Evolutionary conservation across 2,113 vertebrate genomes (phyloP).

Genomic region (Gallinago jamesoni): DNA sequence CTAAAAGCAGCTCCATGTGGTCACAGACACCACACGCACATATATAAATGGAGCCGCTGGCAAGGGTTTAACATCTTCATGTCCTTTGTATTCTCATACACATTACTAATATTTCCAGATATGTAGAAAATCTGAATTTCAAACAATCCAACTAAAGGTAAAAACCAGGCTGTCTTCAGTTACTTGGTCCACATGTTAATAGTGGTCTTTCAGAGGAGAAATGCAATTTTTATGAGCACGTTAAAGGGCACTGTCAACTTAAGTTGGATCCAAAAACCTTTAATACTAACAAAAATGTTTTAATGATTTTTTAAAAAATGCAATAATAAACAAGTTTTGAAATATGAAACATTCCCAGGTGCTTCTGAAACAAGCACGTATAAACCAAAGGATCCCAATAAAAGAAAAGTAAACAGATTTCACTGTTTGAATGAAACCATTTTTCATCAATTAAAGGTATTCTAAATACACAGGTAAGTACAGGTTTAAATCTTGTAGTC

Average conservation of each 20-base stretch:
- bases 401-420: neutral
- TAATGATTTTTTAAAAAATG: neutral
- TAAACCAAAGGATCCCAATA: neutral
- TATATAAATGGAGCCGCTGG: no score
- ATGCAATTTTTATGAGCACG: neutral
- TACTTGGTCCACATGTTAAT: neutral
- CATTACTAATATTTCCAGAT: no score
- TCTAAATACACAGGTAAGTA: neutral
- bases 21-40: no score
- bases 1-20: no score
- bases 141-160: no score
- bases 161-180: no score
- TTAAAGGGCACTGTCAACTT: neutral
- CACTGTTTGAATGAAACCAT: neutral
- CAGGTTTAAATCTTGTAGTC: neutral
- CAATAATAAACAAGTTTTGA: neutral
- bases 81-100: no score
- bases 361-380: neutral
- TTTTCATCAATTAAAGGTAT: neutral
- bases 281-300: neutral
- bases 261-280: neutral
- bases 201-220: neutral
- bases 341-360: neutral
- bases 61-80: no score
- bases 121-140: no score